Evolutionary conservation across 2,113 vertebrate species (phyloP).

Genomic region (Hippocampus abdominalis): DNA sequence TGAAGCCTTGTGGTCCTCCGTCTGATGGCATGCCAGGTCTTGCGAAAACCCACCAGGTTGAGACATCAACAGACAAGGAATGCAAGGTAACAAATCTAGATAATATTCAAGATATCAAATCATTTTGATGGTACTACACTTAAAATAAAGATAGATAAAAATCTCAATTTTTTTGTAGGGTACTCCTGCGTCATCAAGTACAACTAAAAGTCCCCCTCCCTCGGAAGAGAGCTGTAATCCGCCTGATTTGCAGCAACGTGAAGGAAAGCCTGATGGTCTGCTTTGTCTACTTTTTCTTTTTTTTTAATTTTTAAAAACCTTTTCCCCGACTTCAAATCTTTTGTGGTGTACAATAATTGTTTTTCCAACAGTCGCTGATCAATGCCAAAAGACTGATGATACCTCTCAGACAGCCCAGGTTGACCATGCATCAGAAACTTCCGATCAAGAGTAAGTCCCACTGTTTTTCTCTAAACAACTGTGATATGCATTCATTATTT

Average conservation of each 20-base stretch:
- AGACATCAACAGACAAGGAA: slow-evolving; percentile 18
- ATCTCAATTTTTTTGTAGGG: slow-evolving; percentile 18
- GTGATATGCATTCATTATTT: slow-evolving; percentile 23
- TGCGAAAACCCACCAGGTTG: slow-evolving; percentile 11
- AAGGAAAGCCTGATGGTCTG: slow-evolving; percentile 51
- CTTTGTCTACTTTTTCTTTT: neutral
- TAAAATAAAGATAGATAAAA: neutral
- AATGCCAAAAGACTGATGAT: slow-evolving; percentile 23
- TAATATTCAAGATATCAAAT: neutral
- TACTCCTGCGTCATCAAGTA: slow-evolving; percentile 20
- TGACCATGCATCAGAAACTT: slow-evolving; percentile 10
- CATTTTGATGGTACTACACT: neutral
- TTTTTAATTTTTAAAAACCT: no score
- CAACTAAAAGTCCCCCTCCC: slow-evolving; percentile 11
- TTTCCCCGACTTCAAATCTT: neutral
- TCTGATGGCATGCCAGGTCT: slow-evolving; percentile 6
- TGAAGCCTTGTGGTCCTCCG: slow-evolving; percentile 19
- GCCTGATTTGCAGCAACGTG: slow-evolving; percentile 27
- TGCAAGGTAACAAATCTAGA: slow-evolving; percentile 51
- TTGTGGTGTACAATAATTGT: neutral
- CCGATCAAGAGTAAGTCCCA: slow-evolving; percentile 45
- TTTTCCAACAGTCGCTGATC: slow-evolving; percentile 21
- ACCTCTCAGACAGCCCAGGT: slow-evolving; percentile 5
- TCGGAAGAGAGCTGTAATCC: slow-evolving; percentile 15
- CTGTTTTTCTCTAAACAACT: neutral